Conservation (phyloP, 2,888 invertebrate species). For the Tanytarsus gracilentus region DNA sequence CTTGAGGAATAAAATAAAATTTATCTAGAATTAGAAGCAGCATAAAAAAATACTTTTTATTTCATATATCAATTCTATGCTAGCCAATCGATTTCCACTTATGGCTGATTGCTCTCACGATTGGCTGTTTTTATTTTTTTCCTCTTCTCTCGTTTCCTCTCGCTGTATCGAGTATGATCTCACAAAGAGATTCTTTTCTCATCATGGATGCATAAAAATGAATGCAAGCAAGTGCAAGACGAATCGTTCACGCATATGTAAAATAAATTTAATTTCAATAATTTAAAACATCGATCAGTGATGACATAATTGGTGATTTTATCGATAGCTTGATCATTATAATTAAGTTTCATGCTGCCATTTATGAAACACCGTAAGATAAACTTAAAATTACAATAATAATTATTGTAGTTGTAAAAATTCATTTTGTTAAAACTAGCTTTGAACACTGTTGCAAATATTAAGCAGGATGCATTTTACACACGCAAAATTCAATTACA, state of each 20-base stretch:
- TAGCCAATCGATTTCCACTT: not conserved
- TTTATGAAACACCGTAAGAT: not conserved
- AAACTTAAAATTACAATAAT: not conserved
- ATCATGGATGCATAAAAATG: not conserved
- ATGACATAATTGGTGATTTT: not conserved
- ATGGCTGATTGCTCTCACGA: constrained; percentile 7
- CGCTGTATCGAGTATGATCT: too few relatives aligned
- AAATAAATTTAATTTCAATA: not conserved
- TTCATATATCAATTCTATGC: not conserved
- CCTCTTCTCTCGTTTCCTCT: not conserved
- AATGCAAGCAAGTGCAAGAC: not conserved
- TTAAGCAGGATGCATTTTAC: too few relatives aligned
- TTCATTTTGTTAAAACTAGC: too few relatives aligned
- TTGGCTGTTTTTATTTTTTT: not conserved
- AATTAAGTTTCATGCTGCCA: not conserved
- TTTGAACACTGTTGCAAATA: too few relatives aligned
- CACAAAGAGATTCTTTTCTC: too few relatives aligned
- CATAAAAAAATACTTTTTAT: too few relatives aligned
- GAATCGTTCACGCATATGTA: not conserved
- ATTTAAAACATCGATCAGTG: too few relatives aligned
- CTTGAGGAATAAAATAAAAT: not conserved
- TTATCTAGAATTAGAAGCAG: not conserved
- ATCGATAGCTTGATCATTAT: not conserved
- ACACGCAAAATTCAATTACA: too few relatives aligned
- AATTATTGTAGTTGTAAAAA: too few relatives aligned